Base-by-base conservation (phyloP, 2,113 vertebrate genomes). In the Pollachius pollachius region DNA sequence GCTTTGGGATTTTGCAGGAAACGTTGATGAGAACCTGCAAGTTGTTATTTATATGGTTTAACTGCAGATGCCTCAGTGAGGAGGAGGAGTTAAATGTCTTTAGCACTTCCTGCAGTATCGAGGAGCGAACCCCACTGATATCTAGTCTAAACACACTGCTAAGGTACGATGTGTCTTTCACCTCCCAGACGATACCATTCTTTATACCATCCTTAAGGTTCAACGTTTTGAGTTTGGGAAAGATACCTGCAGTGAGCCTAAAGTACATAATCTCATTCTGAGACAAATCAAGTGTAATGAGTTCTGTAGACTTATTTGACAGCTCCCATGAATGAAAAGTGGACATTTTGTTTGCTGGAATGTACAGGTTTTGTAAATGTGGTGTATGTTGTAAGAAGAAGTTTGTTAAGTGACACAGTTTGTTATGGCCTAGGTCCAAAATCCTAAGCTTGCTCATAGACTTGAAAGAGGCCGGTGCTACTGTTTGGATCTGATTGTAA, bases 1-100 rank as follows among this genome's bases (percentile, higher is more conserved):
- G 18, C 1, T 83, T 78, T 63, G 89, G 86, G 67, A 92, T 81
- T 52, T 82, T 71, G 73, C 93, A 94, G 73, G 89, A 84, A 25
- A 88, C 34, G 34, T 83, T 82, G 48, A 91, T 77, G 17, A 93
- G 69, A n/a, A 15, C 59, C 17, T 54, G 37, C 1, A 84, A 65
- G 27, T 75, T 68, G 0, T 30, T 4, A 54, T 54, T 27, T 68
- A 91, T 85, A 18, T 70, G 9, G 27, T 85, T 83, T 73, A 94
- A 69, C 68, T 70, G 84, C 63, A 92, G 78, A 63, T 73, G 19
- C 2, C 66, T 73, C 62, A 89, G 80, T 0, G 69, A 87, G 16
- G 23, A 23, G 23, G 23, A 23, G 23, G 79, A 75, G 64, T 85
- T 91, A 27, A 92, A 69, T 5, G 65, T 85, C 61, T 84, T 77